phyloP scores from a whole-genome alignment of 2,797 vertebrate genomes.

The Taenioides sp. region DNA sequence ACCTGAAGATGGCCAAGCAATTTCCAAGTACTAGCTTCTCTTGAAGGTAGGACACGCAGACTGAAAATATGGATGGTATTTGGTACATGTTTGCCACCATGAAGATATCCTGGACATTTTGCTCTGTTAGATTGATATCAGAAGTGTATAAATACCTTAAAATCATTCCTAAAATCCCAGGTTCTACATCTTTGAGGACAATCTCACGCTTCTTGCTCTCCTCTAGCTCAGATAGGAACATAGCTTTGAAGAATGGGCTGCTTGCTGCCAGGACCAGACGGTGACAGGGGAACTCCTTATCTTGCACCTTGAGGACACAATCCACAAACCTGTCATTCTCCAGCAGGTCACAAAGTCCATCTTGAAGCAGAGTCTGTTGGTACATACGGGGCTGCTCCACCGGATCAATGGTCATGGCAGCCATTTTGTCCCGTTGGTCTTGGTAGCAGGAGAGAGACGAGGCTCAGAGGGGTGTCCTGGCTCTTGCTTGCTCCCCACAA shows the following conservation, averaged over 20 bases:
- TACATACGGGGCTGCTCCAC: conserved; percentile 90
- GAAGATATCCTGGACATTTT: conserved; percentile 95
- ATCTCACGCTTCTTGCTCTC: conserved; percentile 88
- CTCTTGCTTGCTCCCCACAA: conserved; percentile 29
- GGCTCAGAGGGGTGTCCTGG: conserved; percentile 38
- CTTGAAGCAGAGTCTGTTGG: conserved; percentile 95
- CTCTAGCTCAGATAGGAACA: conserved; percentile 89
- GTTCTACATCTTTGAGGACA: conserved; percentile 89
- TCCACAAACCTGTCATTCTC: conserved; percentile 95
- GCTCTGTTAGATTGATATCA: conserved; percentile 90
- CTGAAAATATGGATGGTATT: conserved; percentile 97
- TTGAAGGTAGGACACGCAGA: conserved; percentile 93
- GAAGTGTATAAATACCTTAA: conserved; percentile 96
- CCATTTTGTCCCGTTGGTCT: conserved; percentile 78
- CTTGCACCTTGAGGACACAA: conserved; percentile 90
- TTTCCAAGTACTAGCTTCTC: conserved; percentile 92
- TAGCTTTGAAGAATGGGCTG: conserved; percentile 93
- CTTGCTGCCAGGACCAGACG: conserved; percentile 93
- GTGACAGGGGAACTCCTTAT: conserved; percentile 92
- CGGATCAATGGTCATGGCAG: conserved; percentile 85
- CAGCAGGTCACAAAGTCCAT: conserved; percentile 93
- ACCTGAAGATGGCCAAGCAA: conserved; percentile 92
- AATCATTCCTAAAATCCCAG: conserved; percentile 87
- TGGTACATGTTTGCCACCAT: conserved; percentile 96
- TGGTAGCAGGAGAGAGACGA: conserved; percentile 23